Conservation (phyloP, 1,140 invertebrate genomes). For the Orussus abietinus region DNA sequence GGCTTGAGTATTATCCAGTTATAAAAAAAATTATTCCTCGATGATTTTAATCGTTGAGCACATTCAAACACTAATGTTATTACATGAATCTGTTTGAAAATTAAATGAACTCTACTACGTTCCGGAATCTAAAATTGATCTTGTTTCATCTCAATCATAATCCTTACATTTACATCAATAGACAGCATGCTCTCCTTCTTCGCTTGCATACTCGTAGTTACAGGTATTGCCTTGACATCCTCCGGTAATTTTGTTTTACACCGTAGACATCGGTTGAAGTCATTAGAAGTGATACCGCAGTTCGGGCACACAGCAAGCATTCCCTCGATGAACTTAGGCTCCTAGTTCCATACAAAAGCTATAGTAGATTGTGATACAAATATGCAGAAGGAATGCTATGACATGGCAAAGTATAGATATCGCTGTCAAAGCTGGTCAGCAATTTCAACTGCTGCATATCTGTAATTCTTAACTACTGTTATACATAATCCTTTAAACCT, state of each 20-base stretch:
- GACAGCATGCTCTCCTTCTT: slow-evolving; percentile 37
- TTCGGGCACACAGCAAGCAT: slow-evolving; percentile 67
- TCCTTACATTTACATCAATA: slow-evolving; percentile 46
- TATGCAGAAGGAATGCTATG: too few relatives aligned
- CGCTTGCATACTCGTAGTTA: slow-evolving; percentile 19
- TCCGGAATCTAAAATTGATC: slow-evolving; percentile 9
- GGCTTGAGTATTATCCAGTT: too few relatives aligned
- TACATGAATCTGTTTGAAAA: too few relatives aligned
- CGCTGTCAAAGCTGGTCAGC: too few relatives aligned
- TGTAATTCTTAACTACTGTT: too few relatives aligned
- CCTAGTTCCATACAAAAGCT: slow-evolving; percentile 29
- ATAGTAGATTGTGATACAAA: slow-evolving; percentile 6
- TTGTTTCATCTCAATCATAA: slow-evolving; percentile 15
- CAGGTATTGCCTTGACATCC: slow-evolving; percentile 51
- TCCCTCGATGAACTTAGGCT: slow-evolving; percentile 62
- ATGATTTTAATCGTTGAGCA: too few relatives aligned
- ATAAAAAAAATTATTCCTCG: too few relatives aligned
- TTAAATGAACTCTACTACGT: slow-evolving; percentile 10
- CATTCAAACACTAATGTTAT: too few relatives aligned
- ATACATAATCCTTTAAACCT: too few relatives aligned
- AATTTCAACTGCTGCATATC: too few relatives aligned
- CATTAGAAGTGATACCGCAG: slow-evolving; percentile 68
- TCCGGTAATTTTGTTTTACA: slow-evolving; percentile 56
- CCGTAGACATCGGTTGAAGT: slow-evolving; percentile 69
- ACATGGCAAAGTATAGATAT: too few relatives aligned